Conservation (phyloP, 2,113 vertebrate species). For the Lynx canadensis region DNA sequence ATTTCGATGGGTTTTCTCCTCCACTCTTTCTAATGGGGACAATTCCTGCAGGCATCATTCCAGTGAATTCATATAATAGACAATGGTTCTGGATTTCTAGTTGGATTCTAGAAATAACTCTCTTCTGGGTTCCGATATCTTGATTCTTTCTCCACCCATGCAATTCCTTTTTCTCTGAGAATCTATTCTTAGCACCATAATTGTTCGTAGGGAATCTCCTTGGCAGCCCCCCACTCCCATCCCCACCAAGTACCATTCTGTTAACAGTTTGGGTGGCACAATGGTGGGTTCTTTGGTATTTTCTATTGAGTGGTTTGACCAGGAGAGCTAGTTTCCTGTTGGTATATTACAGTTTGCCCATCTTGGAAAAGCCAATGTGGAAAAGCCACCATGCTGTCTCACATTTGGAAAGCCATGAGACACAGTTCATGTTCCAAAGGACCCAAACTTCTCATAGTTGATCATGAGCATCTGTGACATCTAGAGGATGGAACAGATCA, state of each 20-base stretch:
- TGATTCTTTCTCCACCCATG: background rate
- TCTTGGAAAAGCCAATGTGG: background rate
- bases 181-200: background rate
- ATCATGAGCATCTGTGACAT: background rate
- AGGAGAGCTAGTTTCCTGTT: background rate
- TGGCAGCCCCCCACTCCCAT: background rate
- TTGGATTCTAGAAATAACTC: background rate
- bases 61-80: background rate
- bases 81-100: background rate
- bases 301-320: background rate
- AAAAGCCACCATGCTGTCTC: background rate
- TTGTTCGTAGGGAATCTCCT: background rate
- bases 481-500: background rate
- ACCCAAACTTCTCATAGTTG: background rate
- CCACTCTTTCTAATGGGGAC: background rate
- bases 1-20: background rate
- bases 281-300: background rate
- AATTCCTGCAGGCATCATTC: background rate
- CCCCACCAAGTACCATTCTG: background rate
- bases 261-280: background rate
- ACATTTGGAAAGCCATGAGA: background rate
- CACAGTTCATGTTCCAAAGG: background rate
- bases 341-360: background rate
- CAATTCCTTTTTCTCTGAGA: background rate
- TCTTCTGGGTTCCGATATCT: background rate